A percentile compares a stretch with the other conserved stretches of the same genome.
phyloP scores from a whole-genome alignment of 2,113 vertebrate genomes.

The Saguinus midas region DNA sequence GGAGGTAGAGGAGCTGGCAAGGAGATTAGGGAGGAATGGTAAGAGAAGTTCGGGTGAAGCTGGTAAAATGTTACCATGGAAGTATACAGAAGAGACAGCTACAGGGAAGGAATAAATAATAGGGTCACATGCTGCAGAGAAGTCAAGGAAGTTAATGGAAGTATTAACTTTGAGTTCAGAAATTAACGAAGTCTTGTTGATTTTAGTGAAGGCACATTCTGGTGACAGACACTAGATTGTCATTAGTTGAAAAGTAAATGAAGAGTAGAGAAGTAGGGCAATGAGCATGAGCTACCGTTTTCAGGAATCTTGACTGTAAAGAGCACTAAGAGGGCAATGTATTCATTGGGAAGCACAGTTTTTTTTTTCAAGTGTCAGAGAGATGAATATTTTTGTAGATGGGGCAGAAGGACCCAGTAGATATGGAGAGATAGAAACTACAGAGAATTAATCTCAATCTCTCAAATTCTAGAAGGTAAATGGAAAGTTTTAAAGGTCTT shows the following conservation, averaged over 20 bases:
- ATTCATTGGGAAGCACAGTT: neutral
- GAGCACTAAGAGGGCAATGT: neutral
- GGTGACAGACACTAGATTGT: neutral
- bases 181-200: neutral
- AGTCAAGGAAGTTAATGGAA: neutral
- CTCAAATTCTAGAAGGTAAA: neutral
- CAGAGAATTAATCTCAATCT: neutral
- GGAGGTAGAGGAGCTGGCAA: neutral
- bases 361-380: neutral
- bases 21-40: neutral
- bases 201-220: neutral
- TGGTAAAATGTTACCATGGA: neutral
- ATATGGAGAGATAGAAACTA: neutral
- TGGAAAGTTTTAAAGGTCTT: neutral
- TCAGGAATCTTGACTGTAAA: neutral
- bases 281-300: neutral
- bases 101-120: neutral
- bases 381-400: neutral
- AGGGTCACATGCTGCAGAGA: neutral
- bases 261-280: neutral
- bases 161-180: neutral
- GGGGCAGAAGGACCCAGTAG: neutral
- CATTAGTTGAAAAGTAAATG: neutral
- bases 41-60: neutral
- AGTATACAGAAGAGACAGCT: neutral